Percentiles rank a stretch among this genome's conserved stretches.
Evolutionary conservation across 2,888 invertebrate species (phyloP).

Genomic region (Cepaea hortensis): DNA sequence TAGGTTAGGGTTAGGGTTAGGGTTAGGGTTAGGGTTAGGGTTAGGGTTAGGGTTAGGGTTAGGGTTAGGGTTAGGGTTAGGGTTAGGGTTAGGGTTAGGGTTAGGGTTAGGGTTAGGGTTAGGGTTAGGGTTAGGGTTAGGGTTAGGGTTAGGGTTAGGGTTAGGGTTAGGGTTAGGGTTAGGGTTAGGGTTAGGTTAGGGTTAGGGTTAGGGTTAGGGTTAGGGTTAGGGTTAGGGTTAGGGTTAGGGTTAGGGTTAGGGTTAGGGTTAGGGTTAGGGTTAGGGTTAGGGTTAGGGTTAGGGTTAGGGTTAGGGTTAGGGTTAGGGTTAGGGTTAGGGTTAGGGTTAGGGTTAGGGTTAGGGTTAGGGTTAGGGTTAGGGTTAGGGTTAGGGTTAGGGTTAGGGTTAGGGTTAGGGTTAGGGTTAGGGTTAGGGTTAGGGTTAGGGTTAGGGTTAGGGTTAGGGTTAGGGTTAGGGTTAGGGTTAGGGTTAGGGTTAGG

Average conservation of each 20-base stretch:
- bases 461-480: constrained; percentile 41
- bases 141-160: constrained; percentile 53
- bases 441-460: constrained; percentile 52
- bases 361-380: constrained; percentile 7
- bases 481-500: constrained; percentile 43
- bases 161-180: constrained; percentile 12
- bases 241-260: constrained; percentile 50
- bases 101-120: constrained; percentile 52
- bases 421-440: constrained; percentile 32
- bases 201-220: constrained; percentile 43
- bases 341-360: constrained; percentile 6
- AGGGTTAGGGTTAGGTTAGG: constrained; percentile 9
- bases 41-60: constrained; percentile 57
- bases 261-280: constrained; percentile 45
- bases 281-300: constrained; percentile 49
- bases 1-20: constrained; percentile 47
- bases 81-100: constrained; percentile 50
- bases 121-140: constrained; percentile 55
- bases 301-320: constrained; percentile 8
- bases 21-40: constrained; percentile 52
- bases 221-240: constrained; percentile 43
- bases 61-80: constrained; percentile 44
- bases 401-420: constrained; percentile 17
- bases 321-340: constrained; percentile 9
- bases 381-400: constrained; percentile 9